Conservation (phyloP, 2,797 vertebrate genomes). For the Pogoniulus pusillus region DNA sequence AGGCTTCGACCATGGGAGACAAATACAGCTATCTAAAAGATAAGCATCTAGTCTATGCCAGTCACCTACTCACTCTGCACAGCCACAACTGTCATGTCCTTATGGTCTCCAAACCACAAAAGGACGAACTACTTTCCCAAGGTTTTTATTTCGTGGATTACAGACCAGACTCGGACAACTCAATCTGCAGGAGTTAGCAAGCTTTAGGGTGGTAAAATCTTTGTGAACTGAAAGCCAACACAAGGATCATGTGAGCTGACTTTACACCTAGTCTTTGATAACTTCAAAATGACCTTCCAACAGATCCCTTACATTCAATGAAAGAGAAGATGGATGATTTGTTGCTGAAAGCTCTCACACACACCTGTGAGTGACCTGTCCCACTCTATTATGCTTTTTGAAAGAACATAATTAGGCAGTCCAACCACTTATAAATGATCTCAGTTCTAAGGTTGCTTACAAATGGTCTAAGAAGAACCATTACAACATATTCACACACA, state of each 20-base stretch:
- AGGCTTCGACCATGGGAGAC: not conserved
- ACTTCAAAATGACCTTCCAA: not conserved
- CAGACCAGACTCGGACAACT: not conserved
- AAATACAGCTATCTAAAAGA: not conserved
- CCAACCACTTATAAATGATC: not conserved
- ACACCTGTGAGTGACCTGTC: not conserved
- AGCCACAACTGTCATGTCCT: not conserved
- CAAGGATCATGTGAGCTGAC: not conserved
- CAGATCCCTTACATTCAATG: not conserved
- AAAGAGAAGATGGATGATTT: not conserved
- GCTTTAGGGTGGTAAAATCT: not conserved
- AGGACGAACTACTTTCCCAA: not conserved
- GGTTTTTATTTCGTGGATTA: not conserved
- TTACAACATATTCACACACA: not conserved
- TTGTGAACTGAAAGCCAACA: not conserved
- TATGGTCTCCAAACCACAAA: not conserved
- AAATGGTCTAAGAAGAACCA: not conserved
- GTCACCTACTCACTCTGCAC: not conserved
- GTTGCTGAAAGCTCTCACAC: not conserved
- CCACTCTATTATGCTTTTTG: not conserved
- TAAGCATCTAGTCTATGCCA: not conserved
- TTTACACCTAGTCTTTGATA: not conserved
- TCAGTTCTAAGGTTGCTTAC: not conserved
- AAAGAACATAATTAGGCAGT: not conserved
- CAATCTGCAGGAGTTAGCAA: not conserved